Evolutionary conservation across 2,888 invertebrate genomes (phyloP).

Genomic region (Oligia strigilis): DNA sequence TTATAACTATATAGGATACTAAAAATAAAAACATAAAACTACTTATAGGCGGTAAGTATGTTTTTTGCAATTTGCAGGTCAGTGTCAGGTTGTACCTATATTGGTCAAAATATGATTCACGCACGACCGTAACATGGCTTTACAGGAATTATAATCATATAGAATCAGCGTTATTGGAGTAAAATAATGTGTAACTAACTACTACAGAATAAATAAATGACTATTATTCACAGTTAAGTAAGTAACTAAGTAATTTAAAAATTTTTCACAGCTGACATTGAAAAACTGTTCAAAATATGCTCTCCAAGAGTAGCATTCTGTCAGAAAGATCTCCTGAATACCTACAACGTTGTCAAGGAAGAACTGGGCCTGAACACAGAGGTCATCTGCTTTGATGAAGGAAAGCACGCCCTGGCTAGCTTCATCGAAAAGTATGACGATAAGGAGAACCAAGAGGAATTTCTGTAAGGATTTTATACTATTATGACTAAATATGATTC

Average conservation of each 20-base stretch:
- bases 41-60: too few relatives aligned
- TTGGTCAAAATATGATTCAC: too few relatives aligned
- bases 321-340: conserved; percentile 69
- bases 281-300: conserved; percentile 73
- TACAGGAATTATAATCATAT: too few relatives aligned
- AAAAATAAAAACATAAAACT: too few relatives aligned
- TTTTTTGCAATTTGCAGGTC: too few relatives aligned
- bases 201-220: too few relatives aligned
- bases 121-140: too few relatives aligned
- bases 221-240: neutral
- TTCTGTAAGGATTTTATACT: conserved; percentile 72
- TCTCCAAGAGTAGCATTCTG: conserved; percentile 81
- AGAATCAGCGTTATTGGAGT: too few relatives aligned
- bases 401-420: conserved; percentile 72
- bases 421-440: conserved; percentile 73
- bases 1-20: too few relatives aligned
- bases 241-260: neutral
- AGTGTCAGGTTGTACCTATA: too few relatives aligned
- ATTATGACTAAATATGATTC: neutral
- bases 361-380: conserved; percentile 74
- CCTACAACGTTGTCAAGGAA: conserved; percentile 67
- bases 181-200: too few relatives aligned
- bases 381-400: conserved; percentile 77
- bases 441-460: conserved; percentile 68
- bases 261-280: conserved; percentile 79